Base-by-base conservation (phyloP, 2,797 vertebrate species). In the Epinephelus coioides region DNA sequence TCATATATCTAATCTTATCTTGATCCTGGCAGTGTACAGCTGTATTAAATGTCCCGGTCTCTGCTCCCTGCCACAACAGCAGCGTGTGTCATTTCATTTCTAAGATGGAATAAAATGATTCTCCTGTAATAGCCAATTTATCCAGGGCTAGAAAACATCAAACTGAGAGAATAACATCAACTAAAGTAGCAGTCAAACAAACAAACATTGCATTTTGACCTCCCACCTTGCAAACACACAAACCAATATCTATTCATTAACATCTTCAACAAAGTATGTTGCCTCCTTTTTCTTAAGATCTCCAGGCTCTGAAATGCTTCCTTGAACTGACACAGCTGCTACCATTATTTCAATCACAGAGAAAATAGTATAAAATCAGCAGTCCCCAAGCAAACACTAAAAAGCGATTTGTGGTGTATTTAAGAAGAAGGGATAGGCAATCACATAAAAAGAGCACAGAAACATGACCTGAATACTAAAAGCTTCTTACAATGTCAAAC, bases 261-360 rank as follows among this genome's bases (percentile, higher is more conserved):
- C 44, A 55, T 71, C 30, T 64, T 73, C 0, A 77, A 69, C 65
- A 5, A 72, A 69, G 73, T 59, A 13, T 55, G 68, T 76, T 47
- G 15, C 17, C 25, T 55, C 5, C 0, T 53, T 73, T 61, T 73
- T 76, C 30, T 55, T 6, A 5, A 56, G 9, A 64, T 30, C 61
- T 73, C 55, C 17, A 11, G 55, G 61, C 40, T 43, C 46, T 67
- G 44, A 79, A 84, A 84, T 27, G 62, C 64, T 64, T 81, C 34
- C 74, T 69, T 66, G 46, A 87, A 85, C 55, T 69, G 43, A 80
- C 83, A 80, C 70, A 63, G 78, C 81, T 81, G 72, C 78, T 69
- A 50, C 69, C 86, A 90, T 90, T 86, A 86, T 88, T 91, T 84
- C 61, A 78, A 86, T 89, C 83, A 82, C 75, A 84, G 73, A 69